Percentiles rank a stretch among this genome's conserved stretches.
phyloP scores from a whole-genome alignment of 2,113 vertebrate genomes.

The Zosterops borbonicus region DNA sequence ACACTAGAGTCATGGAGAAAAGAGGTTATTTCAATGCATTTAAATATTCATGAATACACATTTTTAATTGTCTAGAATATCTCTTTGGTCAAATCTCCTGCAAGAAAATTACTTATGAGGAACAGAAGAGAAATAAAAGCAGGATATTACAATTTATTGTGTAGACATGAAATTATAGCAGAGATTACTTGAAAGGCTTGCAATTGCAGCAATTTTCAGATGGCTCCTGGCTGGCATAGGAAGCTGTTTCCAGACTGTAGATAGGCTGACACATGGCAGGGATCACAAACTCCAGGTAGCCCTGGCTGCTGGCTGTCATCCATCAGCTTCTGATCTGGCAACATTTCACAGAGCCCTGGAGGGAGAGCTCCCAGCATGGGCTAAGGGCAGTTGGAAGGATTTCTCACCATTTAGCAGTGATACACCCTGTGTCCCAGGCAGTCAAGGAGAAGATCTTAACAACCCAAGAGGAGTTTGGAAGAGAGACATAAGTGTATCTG shows the following conservation, averaged over 20 bases:
- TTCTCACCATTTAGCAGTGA: background rate
- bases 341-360: background rate
- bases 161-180: background rate
- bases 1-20: background rate
- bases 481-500: background rate
- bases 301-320: background rate
- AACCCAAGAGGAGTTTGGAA: background rate
- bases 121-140: background rate
- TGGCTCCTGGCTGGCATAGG: background rate
- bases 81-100: background rate
- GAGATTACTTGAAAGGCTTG: background rate
- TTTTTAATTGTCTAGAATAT: background rate
- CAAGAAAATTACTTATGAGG: background rate
- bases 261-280: background rate
- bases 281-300: background rate
- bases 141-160: background rate
- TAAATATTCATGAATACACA: background rate
- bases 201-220: background rate
- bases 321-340: background rate
- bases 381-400: background rate
- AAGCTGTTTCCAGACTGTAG: background rate
- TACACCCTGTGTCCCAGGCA: background rate
- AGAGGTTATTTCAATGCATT: background rate
- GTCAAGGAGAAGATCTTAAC: background rate
- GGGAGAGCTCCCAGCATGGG: background rate